Evolutionary conservation across 1,140 invertebrate genomes (phyloP).

Genomic region (Pentalonia nigronervosa): DNA sequence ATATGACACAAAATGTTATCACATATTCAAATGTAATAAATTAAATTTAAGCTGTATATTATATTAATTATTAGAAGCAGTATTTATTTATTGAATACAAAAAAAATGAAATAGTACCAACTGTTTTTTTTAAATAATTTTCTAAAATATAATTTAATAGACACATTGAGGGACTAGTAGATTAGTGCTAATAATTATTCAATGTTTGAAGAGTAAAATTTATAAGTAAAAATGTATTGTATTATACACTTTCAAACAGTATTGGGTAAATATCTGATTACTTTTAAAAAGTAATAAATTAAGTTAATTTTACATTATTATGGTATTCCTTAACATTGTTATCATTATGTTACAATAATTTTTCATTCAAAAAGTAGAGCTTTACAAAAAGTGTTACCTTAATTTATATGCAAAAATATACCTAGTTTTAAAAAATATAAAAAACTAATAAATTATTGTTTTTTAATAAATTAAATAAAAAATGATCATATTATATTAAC

Average conservation of each 20-base stretch:
- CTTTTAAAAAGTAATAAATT: too few relatives aligned
- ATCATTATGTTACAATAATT: not conserved
- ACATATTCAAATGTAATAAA: not conserved
- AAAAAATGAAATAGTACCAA: not conserved
- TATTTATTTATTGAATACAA: not conserved
- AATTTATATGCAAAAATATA: not conserved
- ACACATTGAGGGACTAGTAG: not conserved
- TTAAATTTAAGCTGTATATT: not conserved
- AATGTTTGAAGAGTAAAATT: not conserved
- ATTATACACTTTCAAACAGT: too few relatives aligned
- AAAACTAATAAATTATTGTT: too few relatives aligned
- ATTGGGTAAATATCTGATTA: not conserved
- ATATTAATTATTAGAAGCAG: not conserved
- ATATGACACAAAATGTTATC: not conserved
- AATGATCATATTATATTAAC: too few relatives aligned
- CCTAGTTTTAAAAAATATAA: not conserved
- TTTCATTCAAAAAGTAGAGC: not conserved
- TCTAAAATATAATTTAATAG: not conserved
- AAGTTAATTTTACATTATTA: not conserved
- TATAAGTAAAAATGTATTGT: not conserved
- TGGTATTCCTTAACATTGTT: not conserved
- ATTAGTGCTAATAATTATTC: not conserved
- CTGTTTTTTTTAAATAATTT: not conserved
- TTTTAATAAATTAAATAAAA: too few relatives aligned
- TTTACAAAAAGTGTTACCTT: not conserved